Conservation (phyloP, 2,888 invertebrate species). For the Linyphia triangularis region DNA sequence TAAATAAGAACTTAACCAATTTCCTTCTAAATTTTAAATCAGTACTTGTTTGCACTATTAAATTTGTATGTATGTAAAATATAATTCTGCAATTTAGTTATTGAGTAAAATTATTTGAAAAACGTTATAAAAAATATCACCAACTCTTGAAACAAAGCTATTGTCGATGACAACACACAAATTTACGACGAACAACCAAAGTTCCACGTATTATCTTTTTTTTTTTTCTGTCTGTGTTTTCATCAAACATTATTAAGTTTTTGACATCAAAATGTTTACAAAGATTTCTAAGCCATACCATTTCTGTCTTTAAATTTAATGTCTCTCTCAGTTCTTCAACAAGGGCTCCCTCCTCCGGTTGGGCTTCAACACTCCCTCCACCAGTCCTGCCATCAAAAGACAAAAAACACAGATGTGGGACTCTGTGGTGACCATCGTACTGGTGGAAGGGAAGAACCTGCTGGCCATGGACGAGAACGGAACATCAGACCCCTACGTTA, state of each 20-base stretch:
- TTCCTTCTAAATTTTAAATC: too few species aligned
- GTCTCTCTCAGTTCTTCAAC: constrained; percentile 54
- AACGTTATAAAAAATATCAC: too few species aligned
- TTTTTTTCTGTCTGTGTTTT: not conserved
- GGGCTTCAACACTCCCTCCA: constrained; percentile 63
- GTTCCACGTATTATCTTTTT: too few species aligned
- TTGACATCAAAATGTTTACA: not conserved
- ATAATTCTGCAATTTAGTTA: too few species aligned
- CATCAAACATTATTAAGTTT: not conserved
- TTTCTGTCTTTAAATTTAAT: not conserved
- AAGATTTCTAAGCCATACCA: too few species aligned
- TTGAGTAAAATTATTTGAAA: too few species aligned
- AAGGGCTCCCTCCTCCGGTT: constrained; percentile 60
- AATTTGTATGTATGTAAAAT: too few species aligned
- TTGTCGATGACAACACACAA: too few species aligned
- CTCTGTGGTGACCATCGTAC: constrained; percentile 96
- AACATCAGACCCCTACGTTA: constrained; percentile 94
- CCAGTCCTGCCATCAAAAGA: constrained; percentile 78
- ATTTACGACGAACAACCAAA: too few species aligned
- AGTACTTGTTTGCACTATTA: too few species aligned
- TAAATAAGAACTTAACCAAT: too few species aligned
- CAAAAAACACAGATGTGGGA: constrained; percentile 98
- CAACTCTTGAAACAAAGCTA: too few species aligned
- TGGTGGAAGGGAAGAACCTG: constrained; percentile 96
- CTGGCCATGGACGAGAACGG: constrained; percentile 91